A percentile compares a stretch with the other conserved stretches of the same genome.
phyloP scores from a whole-genome alignment of 1,140 invertebrate genomes.

The Bactericera cockerelli region DNA sequence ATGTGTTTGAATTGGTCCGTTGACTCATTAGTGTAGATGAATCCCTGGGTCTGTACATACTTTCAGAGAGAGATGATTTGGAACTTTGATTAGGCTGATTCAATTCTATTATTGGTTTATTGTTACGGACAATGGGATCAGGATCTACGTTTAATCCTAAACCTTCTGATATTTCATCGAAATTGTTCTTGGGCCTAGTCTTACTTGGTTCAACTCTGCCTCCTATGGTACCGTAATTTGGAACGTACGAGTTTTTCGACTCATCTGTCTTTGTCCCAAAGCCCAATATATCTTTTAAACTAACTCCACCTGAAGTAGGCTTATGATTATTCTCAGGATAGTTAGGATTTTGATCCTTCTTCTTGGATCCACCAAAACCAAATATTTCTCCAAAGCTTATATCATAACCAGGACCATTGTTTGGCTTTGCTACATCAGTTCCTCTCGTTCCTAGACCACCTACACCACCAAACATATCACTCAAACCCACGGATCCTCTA shows the following conservation, averaged over 20 bases:
- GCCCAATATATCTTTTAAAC: not conserved
- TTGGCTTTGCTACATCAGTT: not conserved
- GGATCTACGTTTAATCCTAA: not conserved
- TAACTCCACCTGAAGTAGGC: not conserved
- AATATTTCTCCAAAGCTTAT: slow-evolving; percentile 2
- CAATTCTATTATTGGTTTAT: not conserved
- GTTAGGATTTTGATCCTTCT: slow-evolving; percentile 2
- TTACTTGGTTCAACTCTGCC: not conserved
- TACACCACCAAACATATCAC: not conserved
- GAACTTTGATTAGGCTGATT: not conserved
- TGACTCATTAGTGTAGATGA: not conserved
- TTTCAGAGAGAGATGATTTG: not conserved
- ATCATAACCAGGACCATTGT: not conserved
- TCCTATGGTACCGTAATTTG: not conserved
- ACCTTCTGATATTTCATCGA: slow-evolving; percentile 5
- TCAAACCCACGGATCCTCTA: not conserved
- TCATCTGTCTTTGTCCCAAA: slow-evolving; percentile 3
- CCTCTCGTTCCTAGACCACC: not conserved
- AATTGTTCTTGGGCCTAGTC: not conserved
- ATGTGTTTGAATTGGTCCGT: slow-evolving; percentile 3
- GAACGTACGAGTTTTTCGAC: not conserved
- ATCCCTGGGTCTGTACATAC: not conserved
- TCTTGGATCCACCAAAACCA: not conserved
- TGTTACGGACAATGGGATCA: not conserved
- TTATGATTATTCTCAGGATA: not conserved